A percentile compares a stretch with the other conserved stretches of the same genome.
These are phyloP conservation scores for Chaetoderma sp. DNA, from an alignment of 2,888 invertebrate genomes.

Conservation along the genomic window DNA sequence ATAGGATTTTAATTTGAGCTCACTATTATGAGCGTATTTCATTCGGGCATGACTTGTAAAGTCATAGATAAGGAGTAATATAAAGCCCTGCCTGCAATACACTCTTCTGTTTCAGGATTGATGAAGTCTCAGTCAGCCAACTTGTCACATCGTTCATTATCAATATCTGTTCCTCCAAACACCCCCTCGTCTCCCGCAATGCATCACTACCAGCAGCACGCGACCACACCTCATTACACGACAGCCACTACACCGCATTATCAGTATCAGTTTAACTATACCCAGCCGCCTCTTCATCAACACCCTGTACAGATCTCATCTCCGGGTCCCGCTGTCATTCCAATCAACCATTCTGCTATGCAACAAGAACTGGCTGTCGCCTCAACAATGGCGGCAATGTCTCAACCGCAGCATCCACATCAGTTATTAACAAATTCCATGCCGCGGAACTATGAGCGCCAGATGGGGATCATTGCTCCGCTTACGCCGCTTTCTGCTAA, in stretches of 20 bases:
- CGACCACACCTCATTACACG: not conserved
- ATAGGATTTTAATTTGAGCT: too few species aligned
- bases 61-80: too few species aligned
- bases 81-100: too few species aligned
- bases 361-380: slow-evolving; percentile 9
- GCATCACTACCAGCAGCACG: not conserved
- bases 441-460: too few species aligned
- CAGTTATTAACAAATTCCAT: too few species aligned
- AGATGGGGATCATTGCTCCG: too few species aligned
- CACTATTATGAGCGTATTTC: too few species aligned
- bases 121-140: too few species aligned
- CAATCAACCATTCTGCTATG: not conserved
- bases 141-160: too few species aligned
- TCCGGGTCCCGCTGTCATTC: not conserved
- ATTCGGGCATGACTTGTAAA: too few species aligned
- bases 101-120: too few species aligned
- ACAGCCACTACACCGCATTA: slow-evolving; percentile 16
- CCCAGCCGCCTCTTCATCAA: slow-evolving; percentile 25
- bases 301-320: slow-evolving; percentile 12
- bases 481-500: too few species aligned
- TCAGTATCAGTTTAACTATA: slow-evolving; percentile 29
- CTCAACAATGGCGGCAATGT: slow-evolving; percentile 2
- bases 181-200: not conserved
- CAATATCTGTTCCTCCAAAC: not conserved
- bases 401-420: not conserved